Base-by-base conservation (phyloP, 2,888 invertebrate genomes). In the Drosophila differens region DNA sequence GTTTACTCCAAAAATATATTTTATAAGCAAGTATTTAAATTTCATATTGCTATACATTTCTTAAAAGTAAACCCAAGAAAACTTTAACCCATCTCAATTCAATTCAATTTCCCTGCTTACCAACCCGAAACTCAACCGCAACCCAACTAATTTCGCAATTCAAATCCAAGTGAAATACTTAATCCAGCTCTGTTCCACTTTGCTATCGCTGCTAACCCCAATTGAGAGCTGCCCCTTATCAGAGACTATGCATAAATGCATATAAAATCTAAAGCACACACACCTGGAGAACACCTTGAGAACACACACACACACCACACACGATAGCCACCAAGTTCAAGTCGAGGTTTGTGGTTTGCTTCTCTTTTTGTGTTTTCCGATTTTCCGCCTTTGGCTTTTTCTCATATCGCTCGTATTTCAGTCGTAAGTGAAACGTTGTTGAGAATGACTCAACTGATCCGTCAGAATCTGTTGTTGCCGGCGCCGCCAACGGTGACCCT, bases 321-420 rank as follows among this genome's bases (percentile, higher is more conserved):
- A 64, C 73, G 82, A 81, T 80, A 76, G 71, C 73, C 82, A 49
- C 75, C 79, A 86, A 86, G 86, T 88, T 86, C 86, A 86, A 49
- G 62, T 74, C 62, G 64, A 68, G 76, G 67, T 22, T 47, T 65
- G 72, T 59, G 49, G 68, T 73, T 37, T 67, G 83, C 41, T 41
- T 41, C 16, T 35, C 16, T n/a, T n/a, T 41, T 41, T 41, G 41
- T 41, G 77, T 72, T 49, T 59, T 64, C 54, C 55, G 68, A 64
- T 59, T 60, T 74, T 70, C 67, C 68, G 79, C 70, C 33, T 62
- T 52, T 47, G 2, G 28, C 28, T 53, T 35, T 49, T 64, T 16
- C 22, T 25, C 16, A 35, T n/a, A 25, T 22, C 33, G 16, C 28
- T 51, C 53, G 5, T n/a, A 19, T 16, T 30, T 79, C 79, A 88